Percentiles rank a stretch among this genome's conserved stretches.
Conservation (phyloP, 2,113 vertebrate genomes). For the Zosterops borbonicus region DNA sequence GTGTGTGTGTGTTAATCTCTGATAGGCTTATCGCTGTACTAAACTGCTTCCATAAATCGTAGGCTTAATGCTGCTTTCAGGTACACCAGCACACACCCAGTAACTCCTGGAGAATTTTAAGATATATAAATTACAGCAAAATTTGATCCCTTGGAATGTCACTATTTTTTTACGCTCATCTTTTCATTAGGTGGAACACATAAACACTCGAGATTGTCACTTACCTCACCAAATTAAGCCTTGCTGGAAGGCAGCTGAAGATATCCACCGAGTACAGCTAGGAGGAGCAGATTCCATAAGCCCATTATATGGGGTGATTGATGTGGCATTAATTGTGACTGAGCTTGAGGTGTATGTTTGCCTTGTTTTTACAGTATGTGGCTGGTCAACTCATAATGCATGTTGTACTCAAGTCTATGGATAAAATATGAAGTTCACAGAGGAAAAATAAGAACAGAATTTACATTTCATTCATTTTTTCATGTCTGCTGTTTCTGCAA, state of each 20-base stretch:
- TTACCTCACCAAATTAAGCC: neutral
- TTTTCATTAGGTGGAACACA: neutral
- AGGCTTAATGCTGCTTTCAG: neutral
- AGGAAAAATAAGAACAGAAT: slow-evolving; percentile 34
- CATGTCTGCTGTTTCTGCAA: neutral
- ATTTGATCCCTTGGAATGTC: neutral
- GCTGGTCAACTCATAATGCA: neutral
- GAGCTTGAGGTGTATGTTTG: neutral
- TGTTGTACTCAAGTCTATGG: neutral
- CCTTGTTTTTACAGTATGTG: slow-evolving; percentile 1
- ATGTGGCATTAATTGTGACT: neutral
- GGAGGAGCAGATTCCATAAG: neutral
- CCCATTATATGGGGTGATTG: neutral
- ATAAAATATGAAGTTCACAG: slow-evolving; percentile 14
- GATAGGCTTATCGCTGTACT: neutral
- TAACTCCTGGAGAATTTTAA: neutral
- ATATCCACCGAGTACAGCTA: neutral
- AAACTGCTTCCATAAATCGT: slow-evolving; percentile 19
- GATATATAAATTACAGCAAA: neutral
- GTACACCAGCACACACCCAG: neutral
- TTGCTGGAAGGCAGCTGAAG: neutral
- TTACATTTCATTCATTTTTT: slow-evolving; percentile 17
- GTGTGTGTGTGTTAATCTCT: slow-evolving; percentile 19
- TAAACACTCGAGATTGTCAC: neutral
- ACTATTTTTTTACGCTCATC: neutral